Conservation (phyloP, 2,888 invertebrate species). For the Lasioglossum vierecki region DNA sequence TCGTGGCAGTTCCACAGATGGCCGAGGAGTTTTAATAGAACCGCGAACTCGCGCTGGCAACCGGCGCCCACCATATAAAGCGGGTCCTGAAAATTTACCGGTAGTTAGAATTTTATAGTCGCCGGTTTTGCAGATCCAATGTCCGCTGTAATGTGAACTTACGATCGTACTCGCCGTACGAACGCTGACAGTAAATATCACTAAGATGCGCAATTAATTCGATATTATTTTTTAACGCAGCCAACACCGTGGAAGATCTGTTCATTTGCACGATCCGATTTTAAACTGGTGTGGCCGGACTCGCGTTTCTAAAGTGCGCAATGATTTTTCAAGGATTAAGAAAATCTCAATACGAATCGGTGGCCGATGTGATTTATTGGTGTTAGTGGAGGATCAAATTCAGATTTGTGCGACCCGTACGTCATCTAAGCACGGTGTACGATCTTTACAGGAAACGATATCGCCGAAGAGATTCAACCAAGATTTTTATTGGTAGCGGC, state of each 20-base stretch:
- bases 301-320: background rate
- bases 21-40: constrained; percentile 28
- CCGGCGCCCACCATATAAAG: background rate
- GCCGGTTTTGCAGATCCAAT: background rate
- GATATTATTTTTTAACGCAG: background rate
- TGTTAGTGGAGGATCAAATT: constrained; percentile 7
- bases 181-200: background rate
- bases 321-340: background rate
- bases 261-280: background rate
- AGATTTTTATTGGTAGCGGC: constrained; percentile 35
- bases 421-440: background rate
- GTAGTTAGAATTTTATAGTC: constrained; percentile 28
- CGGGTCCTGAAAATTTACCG: background rate
- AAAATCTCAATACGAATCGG: background rate
- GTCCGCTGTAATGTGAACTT: constrained; percentile 11
- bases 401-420: constrained; percentile 31
- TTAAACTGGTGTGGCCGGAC: background rate
- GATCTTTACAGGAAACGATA: constrained; percentile 33
- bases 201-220: constrained; percentile 25
- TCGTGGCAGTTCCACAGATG: background rate
- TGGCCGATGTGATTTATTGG: background rate
- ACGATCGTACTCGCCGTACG: constrained; percentile 14
- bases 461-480: constrained; percentile 15
- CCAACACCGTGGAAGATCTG: background rate
- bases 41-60: background rate